These are phyloP conservation scores for Periplaneta americana DNA, from an alignment of 1,140 invertebrate species.

Conservation along the genomic window DNA sequence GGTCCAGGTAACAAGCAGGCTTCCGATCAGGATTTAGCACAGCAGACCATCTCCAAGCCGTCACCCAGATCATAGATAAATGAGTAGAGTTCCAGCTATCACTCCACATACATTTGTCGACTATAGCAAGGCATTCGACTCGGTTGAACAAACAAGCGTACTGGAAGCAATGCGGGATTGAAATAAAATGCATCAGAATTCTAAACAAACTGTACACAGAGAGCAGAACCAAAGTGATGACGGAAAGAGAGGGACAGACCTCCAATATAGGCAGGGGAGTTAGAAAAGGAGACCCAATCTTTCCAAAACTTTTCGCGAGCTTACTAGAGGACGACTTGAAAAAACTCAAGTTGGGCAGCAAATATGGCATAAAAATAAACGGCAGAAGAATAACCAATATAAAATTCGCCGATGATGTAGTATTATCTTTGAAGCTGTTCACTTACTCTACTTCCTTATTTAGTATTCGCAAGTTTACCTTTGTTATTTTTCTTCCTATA, in stretches of 20 bases:
- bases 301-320: not conserved
- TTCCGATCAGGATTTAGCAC: not conserved
- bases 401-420: not conserved
- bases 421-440: no score
- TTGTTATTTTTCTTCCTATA: no score
- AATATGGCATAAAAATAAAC: not conserved
- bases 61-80: slow-evolving; percentile 1
- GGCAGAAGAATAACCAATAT: not conserved
- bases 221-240: not conserved
- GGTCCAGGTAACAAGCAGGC: no score
- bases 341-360: not conserved
- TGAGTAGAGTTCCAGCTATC: not conserved
- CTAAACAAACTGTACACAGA: not conserved
- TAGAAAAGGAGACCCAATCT: not conserved
- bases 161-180: not conserved
- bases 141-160: not conserved
- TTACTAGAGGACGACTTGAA: not conserved
- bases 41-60: no score
- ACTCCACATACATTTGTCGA: not conserved
- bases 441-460: no score
- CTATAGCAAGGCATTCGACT: no score
- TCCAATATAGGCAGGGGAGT: not conserved
- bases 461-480: no score
- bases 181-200: not conserved
- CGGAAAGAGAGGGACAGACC: not conserved